Conservation (phyloP, 2,797 vertebrate species). For the Lates japonicus region DNA sequence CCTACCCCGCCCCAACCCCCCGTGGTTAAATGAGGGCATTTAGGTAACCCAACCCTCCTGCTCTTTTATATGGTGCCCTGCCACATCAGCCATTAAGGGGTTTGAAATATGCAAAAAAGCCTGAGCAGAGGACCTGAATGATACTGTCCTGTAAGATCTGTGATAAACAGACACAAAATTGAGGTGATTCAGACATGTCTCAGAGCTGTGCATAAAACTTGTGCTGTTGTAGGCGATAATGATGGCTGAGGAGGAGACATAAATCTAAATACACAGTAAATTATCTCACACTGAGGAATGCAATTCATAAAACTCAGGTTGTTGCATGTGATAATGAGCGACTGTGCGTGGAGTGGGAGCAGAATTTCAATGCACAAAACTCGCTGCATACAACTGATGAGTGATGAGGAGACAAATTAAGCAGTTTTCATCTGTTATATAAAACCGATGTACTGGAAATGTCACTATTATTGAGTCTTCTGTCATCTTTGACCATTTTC, state of each 20-base stretch:
- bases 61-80: constrained; percentile 66
- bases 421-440: constrained; percentile 34
- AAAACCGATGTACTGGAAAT: constrained; percentile 11
- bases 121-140: constrained; percentile 29
- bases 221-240: constrained; percentile 61
- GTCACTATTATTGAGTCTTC: constrained; percentile 27
- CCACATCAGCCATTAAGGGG: constrained; percentile 78
- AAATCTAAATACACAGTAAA: constrained; percentile 69
- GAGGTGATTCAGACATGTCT: constrained; percentile 61
- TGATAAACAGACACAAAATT: constrained; percentile 57
- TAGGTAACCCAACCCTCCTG: constrained; percentile 78
- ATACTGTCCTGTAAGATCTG: constrained; percentile 30
- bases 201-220: constrained; percentile 43
- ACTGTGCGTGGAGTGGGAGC: neutral
- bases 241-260: constrained; percentile 61
- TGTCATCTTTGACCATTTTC: constrained; percentile 31
- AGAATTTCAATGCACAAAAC: constrained; percentile 27
- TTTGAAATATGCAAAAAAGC: constrained; percentile 68
- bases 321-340: constrained; percentile 62
- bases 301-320: constrained; percentile 75
- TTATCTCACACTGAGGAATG: constrained; percentile 64
- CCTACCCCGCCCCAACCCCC: constrained; percentile 31
- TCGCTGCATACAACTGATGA: constrained; percentile 28
- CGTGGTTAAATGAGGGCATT: constrained; percentile 75
- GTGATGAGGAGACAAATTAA: constrained; percentile 44